Base-by-base conservation (phyloP, 2,888 invertebrate genomes). In the Tanypteryx hageni region DNA sequence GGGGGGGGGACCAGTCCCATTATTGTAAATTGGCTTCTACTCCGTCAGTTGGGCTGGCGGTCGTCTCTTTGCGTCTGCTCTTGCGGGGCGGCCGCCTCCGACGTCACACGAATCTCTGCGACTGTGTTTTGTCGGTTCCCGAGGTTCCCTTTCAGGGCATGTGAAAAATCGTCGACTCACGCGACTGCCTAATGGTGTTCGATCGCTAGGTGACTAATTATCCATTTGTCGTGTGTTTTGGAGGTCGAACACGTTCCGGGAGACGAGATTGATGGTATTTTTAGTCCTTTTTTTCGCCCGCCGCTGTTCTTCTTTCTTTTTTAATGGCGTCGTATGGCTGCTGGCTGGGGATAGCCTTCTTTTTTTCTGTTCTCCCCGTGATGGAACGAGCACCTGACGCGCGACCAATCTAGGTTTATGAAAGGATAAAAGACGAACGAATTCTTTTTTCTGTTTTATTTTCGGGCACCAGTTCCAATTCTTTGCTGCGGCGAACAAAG, bases 381-480 rank as follows among this genome's bases (percentile, higher is more conserved):
- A 59, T 85, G 58, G 44, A 18, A 22, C 58, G 13, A 68, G 64
- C 89, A 64, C 89, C 89, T 89, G 89, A 89, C 64, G 89, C 89
- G 89, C 14, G 89, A 64, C 89, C 89, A 89, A 89, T 89, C 64
- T 64, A 64, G 64, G 27, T 89, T 64, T 27, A 76, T 76, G 27
- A 76, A 76, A 76, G 76, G 76, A 76, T 27, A 16, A 11, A 68
- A 68, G 44, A 44, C 44, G 44, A 44, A 44, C 44, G 44, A 22
- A 22, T 76, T 27, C 44, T 44, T 44, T 76, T 27, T 11, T 27
- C 22, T 76, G 11, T 22, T 76, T 27, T 76, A 11, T 76, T 18
- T 18, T 76, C 11, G 9, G 22, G 4, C 76, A 27, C 27, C 22
- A 76, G 76, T 76, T 76, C 27, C 76, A 27, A 76, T 27, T 76